Conservation (phyloP, 2,888 invertebrate genomes). For the Oligia latruncula region DNA sequence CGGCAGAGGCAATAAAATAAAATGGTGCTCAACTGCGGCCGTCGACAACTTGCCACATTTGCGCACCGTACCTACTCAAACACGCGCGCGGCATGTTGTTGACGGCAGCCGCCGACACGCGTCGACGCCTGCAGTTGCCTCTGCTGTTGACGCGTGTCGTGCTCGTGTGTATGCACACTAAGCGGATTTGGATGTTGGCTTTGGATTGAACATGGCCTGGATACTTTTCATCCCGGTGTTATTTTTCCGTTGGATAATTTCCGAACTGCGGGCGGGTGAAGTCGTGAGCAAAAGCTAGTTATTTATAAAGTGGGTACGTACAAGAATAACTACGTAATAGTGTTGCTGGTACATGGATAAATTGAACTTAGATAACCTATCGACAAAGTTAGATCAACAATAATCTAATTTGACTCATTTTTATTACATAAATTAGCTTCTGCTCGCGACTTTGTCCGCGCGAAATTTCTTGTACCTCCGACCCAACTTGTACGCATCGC, state of each 20-base stretch:
- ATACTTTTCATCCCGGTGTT: not conserved
- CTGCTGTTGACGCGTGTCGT: too few relatives aligned
- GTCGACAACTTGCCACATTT: too few relatives aligned
- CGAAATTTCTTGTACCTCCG: too few relatives aligned
- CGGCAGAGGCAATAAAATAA: too few relatives aligned
- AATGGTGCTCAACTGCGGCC: too few relatives aligned
- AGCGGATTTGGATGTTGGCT: not conserved
- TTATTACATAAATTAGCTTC: not conserved
- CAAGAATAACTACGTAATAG: not conserved
- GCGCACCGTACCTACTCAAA: too few relatives aligned
- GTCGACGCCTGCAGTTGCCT: too few relatives aligned
- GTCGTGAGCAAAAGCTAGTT: not conserved
- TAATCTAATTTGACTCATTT: not conserved
- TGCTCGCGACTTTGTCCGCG: too few relatives aligned
- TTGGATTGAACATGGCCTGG: not conserved
- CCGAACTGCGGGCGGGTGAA: not conserved
- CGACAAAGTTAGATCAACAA: not conserved
- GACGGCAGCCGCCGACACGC: too few relatives aligned
- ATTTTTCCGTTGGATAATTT: not conserved
- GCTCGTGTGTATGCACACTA: too few relatives aligned
- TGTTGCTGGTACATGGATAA: not conserved
- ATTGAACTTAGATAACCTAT: not conserved
- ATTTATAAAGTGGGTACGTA: not conserved
- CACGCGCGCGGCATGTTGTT: too few relatives aligned
- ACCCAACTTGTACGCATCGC: too few relatives aligned